phyloP scores from a whole-genome alignment of 1,140 invertebrate genomes.

The Phthorimaea operculella region DNA sequence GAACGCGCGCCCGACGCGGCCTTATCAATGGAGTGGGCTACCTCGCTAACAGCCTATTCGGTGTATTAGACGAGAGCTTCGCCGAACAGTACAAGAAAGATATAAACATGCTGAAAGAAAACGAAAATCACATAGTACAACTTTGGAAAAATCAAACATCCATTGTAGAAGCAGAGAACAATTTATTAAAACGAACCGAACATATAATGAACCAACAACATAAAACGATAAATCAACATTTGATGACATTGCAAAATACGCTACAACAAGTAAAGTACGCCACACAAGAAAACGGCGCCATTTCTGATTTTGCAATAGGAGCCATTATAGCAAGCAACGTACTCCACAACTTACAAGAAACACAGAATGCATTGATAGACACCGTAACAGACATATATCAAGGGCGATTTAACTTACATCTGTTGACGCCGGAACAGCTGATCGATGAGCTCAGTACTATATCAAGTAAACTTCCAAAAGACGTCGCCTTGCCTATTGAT shows the following conservation, averaged over 20 bases:
- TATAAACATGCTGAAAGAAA: constrained; percentile 1
- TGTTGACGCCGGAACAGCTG: constrained; percentile 12
- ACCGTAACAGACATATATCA: constrained; percentile 14
- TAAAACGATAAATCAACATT: constrained; percentile 7
- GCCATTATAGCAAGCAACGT: constrained; percentile 3
- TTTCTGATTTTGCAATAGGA: constrained; percentile 1
- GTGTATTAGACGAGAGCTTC: constrained; percentile 5
- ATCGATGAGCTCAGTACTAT: constrained; percentile 9
- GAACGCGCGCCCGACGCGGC: neutral
- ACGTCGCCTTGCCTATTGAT: constrained; percentile 11
- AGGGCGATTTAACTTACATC: constrained; percentile 13
- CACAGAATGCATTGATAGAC: constrained; percentile 13
- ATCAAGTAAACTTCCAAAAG: constrained; percentile 9
- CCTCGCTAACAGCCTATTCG: constrained; percentile 6
- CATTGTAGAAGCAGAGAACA: constrained; percentile 3
- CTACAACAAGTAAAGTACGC: neutral
- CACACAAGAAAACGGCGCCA: neutral
- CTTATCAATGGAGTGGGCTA: constrained; percentile 4
- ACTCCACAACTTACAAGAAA: constrained; percentile 6
- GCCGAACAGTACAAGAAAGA: constrained; percentile 9
- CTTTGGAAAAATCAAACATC: constrained; percentile 9
- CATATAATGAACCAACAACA: constrained; percentile 2
- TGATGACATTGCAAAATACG: constrained; percentile 1
- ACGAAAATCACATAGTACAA: constrained; percentile 4
- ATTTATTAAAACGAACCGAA: neutral